Evolutionary conservation across 2,888 invertebrate genomes (phyloP), one percentile per base, ranked within the genome.

Genomic region (Hoplodrina ambigua): DNA sequence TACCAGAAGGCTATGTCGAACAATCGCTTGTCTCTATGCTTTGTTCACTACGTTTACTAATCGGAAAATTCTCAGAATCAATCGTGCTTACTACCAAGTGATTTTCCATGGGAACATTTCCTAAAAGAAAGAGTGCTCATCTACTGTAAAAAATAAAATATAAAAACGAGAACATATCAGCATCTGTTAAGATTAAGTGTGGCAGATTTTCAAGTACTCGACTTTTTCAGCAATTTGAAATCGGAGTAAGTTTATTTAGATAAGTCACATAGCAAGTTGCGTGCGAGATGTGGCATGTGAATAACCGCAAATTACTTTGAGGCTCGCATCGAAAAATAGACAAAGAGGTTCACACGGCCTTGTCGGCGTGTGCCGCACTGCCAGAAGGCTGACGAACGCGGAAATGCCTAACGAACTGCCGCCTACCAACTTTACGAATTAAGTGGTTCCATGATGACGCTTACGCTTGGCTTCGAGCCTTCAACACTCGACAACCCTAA

Each of bases 301-400:
- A 83, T 80, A 85, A 85, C 84, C 75, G 78, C 79, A 82, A 80
- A 83, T 78, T 76, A 81, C 63, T 81, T 78, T 72, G 69, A 78
- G 67, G 73, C 70, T 82, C 82, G 85, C 87, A 85, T 88, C 84
- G 85, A 88, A 90, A 90, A 89, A 90, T 87, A 94, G 91, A 95
- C 94, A 95, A 94, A 94, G 95, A 94, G 89, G 93, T 93, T 94
- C 93, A 90, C 92, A 92, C 89, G 94, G 89, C 95, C 94, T 95
- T 95, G 94, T 78, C 75, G 87, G 88, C 89, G 91, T 91, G 91
- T 90, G 92, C 92, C 90, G 88, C 87, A 88, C 88, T 85, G 88
- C 83, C 87, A 88, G 89, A 87, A 89, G 90, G 91, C 90, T 91
- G 91, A 92, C 92, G 91, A 90, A 92, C 90, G 90, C 91, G 92